Evolutionary conservation across 2,797 vertebrate genomes (phyloP).

Genomic region (Perodicticus potto): DNA sequence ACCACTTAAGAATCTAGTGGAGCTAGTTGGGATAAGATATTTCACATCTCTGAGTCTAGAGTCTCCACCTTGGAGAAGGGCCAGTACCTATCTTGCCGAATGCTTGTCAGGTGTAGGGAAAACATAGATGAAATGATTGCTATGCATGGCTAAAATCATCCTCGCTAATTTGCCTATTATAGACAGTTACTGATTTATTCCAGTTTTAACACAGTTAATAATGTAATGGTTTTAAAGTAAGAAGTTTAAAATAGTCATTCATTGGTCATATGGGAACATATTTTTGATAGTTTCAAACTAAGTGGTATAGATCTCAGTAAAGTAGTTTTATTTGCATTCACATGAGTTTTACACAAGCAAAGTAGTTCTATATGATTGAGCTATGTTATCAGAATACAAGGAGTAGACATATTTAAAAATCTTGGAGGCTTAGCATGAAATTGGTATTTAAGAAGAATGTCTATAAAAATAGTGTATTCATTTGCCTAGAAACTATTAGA

Average conservation of each 20-base stretch:
- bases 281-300: constrained; percentile 31
- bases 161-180: neutral
- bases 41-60: neutral
- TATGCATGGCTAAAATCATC: neutral
- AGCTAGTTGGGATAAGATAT: neutral
- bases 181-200: neutral
- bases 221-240: constrained; percentile 21
- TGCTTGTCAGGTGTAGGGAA: neutral
- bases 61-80: neutral
- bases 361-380: neutral
- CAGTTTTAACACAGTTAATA: constrained; percentile 1
- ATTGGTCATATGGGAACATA: neutral
- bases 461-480: neutral
- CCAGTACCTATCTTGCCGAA: neutral
- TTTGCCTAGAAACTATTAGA: neutral
- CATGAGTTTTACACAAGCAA: neutral
- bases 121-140: neutral
- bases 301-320: neutral
- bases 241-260: neutral
- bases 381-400: neutral
- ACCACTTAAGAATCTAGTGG: neutral
- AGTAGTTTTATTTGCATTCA: neutral
- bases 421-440: neutral
- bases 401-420: neutral
- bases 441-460: constrained; percentile 32